Percentiles rank a stretch among this genome's conserved stretches.
Evolutionary conservation across 1,140 invertebrate species (phyloP).

Genomic region (Papilio aristodemus): DNA sequence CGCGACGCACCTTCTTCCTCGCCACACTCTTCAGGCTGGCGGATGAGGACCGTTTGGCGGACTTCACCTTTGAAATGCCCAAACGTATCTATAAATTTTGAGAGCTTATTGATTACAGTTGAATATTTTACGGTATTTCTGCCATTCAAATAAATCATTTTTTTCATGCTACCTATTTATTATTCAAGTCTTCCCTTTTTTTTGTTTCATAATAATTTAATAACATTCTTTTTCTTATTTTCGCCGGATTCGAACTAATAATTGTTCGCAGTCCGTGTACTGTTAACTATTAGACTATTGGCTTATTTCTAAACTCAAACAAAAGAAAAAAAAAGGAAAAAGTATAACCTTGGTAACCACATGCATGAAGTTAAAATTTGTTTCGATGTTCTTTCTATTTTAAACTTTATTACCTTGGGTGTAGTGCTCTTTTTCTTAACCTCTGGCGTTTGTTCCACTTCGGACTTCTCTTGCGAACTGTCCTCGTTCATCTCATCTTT

Average conservation of each 20-base stretch:
- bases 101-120: conserved; percentile 36
- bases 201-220: no score
- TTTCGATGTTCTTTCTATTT: conserved; percentile 7
- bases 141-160: not conserved
- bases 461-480: conserved; percentile 72
- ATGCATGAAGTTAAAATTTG: conserved; percentile 13
- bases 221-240: no score
- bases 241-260: no score
- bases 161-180: not conserved
- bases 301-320: no score
- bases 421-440: conserved; percentile 70
- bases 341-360: not conserved
- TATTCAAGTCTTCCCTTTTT: not conserved
- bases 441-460: conserved; percentile 48
- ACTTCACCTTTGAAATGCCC: conserved; percentile 75
- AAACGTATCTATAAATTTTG: conserved; percentile 76
- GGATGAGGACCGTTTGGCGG: conserved; percentile 66
- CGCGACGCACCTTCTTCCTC: conserved; percentile 66
- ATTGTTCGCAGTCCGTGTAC: no score
- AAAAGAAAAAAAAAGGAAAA: not conserved
- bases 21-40: conserved; percentile 55
- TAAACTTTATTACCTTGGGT: conserved; percentile 62
- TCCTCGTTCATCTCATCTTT: conserved; percentile 83
- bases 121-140: not conserved
- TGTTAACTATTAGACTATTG: no score